phyloP scores from a whole-genome alignment of 2,113 vertebrate species.

The Myxocyprinus asiaticus region DNA sequence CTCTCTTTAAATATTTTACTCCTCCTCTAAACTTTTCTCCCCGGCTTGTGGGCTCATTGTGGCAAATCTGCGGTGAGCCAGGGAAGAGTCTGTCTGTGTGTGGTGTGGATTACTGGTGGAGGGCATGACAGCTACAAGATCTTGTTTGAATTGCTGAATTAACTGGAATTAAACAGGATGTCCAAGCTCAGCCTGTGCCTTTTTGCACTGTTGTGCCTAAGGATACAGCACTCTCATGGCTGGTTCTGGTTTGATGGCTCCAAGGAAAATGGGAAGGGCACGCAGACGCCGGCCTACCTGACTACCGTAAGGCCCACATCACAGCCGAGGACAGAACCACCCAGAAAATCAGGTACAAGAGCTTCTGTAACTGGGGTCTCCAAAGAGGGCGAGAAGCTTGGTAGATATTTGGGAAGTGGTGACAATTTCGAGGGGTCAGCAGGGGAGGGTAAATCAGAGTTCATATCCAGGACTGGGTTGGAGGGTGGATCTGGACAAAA shows the following conservation, averaged over 20 bases:
- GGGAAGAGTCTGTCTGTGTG: constrained; percentile 45
- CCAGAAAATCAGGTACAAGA: constrained; percentile 44
- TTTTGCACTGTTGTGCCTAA: constrained; percentile 70
- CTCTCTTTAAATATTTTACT: constrained; percentile 64
- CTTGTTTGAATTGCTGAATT: constrained; percentile 19
- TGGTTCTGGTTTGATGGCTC: constrained; percentile 63
- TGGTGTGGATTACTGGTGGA: constrained; percentile 42
- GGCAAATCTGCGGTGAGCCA: constrained; percentile 58
- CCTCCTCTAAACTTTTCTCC: constrained; percentile 68
- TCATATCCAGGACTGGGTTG: too few species aligned
- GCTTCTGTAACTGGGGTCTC: constrained; percentile 34
- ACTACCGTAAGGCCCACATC: constrained; percentile 50
- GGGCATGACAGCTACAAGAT: constrained; percentile 49
- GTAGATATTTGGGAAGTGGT: constrained; percentile 62
- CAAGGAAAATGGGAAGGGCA: constrained; percentile 20
- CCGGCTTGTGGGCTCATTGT: constrained; percentile 59
- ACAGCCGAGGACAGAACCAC: constrained; percentile 19
- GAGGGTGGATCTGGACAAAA: constrained; percentile 38
- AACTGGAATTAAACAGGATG: constrained; percentile 52
- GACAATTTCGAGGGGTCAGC: constrained; percentile 49
- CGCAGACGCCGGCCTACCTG: constrained; percentile 28
- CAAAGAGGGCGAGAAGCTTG: constrained; percentile 51
- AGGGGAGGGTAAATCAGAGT: constrained; percentile 3
- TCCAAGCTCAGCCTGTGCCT: constrained; percentile 61
- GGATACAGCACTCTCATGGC: constrained; percentile 58